Base-by-base conservation (phyloP, 2,888 invertebrate species). In the Saturnia pavonia region DNA sequence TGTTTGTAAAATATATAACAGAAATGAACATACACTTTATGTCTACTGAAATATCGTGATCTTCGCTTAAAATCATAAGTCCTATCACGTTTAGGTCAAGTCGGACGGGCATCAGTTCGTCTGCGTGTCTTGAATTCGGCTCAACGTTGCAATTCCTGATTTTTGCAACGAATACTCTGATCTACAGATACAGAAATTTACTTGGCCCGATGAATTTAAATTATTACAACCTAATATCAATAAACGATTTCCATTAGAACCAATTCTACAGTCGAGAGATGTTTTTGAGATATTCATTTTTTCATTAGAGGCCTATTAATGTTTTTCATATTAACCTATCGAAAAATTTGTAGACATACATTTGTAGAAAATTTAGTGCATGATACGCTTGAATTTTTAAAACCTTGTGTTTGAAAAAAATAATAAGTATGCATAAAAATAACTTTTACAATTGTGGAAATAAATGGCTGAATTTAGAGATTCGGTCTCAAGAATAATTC, bases 61-160 rank as follows among this genome's bases (percentile, higher is more conserved):
- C 72, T 76, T 74, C 71, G 74, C 27, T 60, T 14, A 25, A 77
- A 81, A 81, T 76, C 74, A 72, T 74, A 68, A 89, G 80, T 85
- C 85, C 48, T 77, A 79, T 84, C 89, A 89, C 88, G 89, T 87
- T 81, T 74, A 79, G 80, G 80, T 78, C 80, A 83, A 84, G 83
- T 85, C 82, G 80, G 82, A 78, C 84, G 82, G 80, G 80, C 84
- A 83, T 82, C 82, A 80, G 80, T 74, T 78, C 69, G 73, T 68
- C 76, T 82, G 80, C 85, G 85, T 85, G 85, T 80, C 80, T 80
- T 79, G 86, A 87, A 86, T 85, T 80, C 75, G 74, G 75, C 82
- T 84, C 83, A 82, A 74, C 74, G 72, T 72, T 69, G 68, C 71
- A 71, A 63, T 51, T 22, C n/a, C 43, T 45, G 42, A 69, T 69